Percentiles rank a stretch among this genome's conserved stretches.
phyloP scores from a whole-genome alignment of 30 jellyfish, hydroid and myxozoan species.

The Aurelia coerulea region DNA sequence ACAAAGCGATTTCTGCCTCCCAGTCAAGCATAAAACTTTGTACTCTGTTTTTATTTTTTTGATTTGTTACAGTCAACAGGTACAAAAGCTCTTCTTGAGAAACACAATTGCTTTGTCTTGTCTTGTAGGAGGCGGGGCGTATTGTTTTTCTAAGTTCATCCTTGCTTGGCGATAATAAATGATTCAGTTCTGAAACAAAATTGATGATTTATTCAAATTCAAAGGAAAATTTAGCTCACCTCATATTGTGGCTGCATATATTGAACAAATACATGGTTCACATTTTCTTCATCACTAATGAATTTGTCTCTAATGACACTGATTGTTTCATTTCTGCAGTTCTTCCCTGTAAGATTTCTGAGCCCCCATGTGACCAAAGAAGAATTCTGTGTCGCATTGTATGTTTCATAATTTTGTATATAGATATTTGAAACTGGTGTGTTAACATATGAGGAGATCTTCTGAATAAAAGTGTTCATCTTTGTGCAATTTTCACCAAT shows the following conservation, averaged over 20 bases:
- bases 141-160: too few relatives aligned
- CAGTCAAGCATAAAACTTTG: too few relatives aligned
- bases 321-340: slow-evolving; percentile 75
- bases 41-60: too few relatives aligned
- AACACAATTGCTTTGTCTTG: too few relatives aligned
- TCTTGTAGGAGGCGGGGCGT: too few relatives aligned
- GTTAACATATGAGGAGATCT: slow-evolving; percentile 59
- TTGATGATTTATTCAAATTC: neutral
- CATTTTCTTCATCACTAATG: slow-evolving; percentile 6
- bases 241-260: slow-evolving; percentile 81
- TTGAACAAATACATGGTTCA: slow-evolving; percentile 35
- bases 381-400: slow-evolving; percentile 28
- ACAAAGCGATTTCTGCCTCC: too few relatives aligned
- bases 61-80: too few relatives aligned
- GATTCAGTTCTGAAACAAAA: too few relatives aligned
- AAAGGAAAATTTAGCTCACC: slow-evolving; percentile 21
- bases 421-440: slow-evolving; percentile 30
- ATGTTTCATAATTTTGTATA: slow-evolving; percentile 28
- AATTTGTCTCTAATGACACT: slow-evolving; percentile 37
- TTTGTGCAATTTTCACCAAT: slow-evolving; percentile 69
- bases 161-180: too few relatives aligned
- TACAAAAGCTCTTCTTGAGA: too few relatives aligned
- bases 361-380: slow-evolving; percentile 81
- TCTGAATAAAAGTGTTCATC: slow-evolving; percentile 45
- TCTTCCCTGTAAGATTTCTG: slow-evolving; percentile 51